Conservation (phyloP, 2,113 vertebrate species). For the Sylvia atricapilla region DNA sequence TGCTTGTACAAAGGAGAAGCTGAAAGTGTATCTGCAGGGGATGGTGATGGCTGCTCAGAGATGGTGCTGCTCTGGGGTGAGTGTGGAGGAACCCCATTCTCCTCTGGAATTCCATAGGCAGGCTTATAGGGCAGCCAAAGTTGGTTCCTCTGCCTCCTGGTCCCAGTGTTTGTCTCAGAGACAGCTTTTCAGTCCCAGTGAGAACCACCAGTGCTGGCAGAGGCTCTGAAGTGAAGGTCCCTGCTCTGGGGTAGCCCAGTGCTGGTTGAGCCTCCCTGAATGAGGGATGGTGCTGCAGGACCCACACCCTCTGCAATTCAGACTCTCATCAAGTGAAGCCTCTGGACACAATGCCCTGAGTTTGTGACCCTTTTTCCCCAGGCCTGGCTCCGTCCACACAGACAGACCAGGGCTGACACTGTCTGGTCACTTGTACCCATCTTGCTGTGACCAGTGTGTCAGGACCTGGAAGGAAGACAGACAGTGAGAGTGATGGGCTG, state of each 20-base stretch:
- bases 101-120: fast-evolving
- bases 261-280: neutral
- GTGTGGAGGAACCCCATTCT: neutral
- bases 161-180: neutral
- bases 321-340: neutral
- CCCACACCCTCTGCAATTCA: neutral
- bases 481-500: neutral
- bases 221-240: neutral
- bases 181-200: neutral
- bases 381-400: neutral
- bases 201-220: neutral
- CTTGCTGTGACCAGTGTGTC: neutral
- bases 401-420: neutral
- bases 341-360: neutral
- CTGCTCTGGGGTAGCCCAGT: fast-evolving
- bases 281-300: neutral
- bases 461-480: neutral
- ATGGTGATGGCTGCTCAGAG: neutral
- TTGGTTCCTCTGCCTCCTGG: neutral
- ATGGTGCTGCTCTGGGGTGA: neutral
- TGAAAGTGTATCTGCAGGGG: neutral
- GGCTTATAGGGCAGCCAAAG: neutral
- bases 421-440: fast-evolving
- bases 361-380: neutral
- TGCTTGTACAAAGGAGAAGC: neutral